Evolutionary conservation across 1,140 invertebrate species (phyloP).

Genomic region (Hyphantria cunea): DNA sequence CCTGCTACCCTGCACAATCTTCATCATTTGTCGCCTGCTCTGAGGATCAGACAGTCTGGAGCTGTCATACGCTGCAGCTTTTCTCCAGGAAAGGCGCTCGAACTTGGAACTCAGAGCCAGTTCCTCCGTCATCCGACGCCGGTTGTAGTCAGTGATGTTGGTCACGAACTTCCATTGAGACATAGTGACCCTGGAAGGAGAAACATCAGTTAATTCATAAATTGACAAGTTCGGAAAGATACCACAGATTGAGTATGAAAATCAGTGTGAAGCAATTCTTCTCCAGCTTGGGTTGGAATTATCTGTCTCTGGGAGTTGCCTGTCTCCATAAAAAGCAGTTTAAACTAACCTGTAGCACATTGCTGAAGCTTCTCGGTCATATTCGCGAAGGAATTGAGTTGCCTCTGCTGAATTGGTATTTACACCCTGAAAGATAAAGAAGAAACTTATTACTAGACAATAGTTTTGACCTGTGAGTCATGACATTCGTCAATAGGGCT

Average conservation of each 20-base stretch:
- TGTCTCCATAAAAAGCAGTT: too few species aligned
- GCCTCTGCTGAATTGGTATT: slow-evolving; percentile 87
- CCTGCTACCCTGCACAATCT: slow-evolving; percentile 87
- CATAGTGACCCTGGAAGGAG: slow-evolving; percentile 82
- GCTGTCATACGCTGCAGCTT: slow-evolving; percentile 86
- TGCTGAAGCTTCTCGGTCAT: slow-evolving; percentile 86
- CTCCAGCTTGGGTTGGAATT: too few species aligned
- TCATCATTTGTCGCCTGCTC: slow-evolving; percentile 86
- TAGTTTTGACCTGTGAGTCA: not conserved
- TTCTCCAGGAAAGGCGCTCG: slow-evolving; percentile 87
- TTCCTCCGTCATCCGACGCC: slow-evolving; percentile 87
- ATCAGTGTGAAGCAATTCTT: too few species aligned
- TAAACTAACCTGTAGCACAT: slow-evolving; percentile 84
- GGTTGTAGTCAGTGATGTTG: slow-evolving; percentile 89
- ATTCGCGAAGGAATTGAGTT: slow-evolving; percentile 87
- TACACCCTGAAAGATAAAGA: slow-evolving; percentile 81
- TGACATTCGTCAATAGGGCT: not conserved
- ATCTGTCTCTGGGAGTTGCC: too few species aligned
- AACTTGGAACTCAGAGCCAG: slow-evolving; percentile 87
- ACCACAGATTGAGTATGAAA: too few species aligned
- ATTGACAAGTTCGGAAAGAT: too few species aligned
- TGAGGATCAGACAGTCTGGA: slow-evolving; percentile 85
- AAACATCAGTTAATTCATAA: too few species aligned
- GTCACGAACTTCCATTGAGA: slow-evolving; percentile 90
- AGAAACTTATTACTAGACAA: not conserved